Conservation (phyloP, 2,113 vertebrate species). For the Psittacus erithacus region DNA sequence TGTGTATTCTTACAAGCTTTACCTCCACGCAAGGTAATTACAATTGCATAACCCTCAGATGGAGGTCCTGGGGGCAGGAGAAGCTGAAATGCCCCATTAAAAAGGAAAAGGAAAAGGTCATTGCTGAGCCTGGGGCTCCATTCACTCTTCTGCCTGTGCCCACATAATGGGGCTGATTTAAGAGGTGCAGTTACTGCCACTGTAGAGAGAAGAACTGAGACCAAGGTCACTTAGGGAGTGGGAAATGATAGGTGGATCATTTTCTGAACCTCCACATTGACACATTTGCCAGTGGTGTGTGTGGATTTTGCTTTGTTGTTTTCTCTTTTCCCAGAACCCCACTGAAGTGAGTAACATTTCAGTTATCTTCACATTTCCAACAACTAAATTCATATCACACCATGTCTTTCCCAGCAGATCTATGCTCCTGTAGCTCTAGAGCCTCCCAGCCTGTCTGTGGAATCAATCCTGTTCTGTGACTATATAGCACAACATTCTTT, state of each 20-base stretch:
- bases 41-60: background rate
- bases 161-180: background rate
- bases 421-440: background rate
- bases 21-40: accelerated
- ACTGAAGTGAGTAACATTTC: background rate
- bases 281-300: background rate
- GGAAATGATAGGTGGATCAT: background rate
- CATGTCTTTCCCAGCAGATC: background rate
- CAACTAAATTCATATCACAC: background rate
- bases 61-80: background rate
- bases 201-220: background rate
- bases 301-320: background rate
- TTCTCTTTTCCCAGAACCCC: background rate
- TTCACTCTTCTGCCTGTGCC: background rate
- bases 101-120: background rate
- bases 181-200: background rate
- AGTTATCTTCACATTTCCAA: background rate
- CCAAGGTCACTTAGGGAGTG: background rate
- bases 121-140: background rate
- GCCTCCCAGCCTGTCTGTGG: background rate
- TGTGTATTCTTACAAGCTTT: background rate
- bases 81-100: background rate
- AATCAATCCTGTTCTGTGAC: background rate
- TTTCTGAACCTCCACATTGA: background rate
- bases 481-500: background rate